Conservation (phyloP, 2,797 vertebrate genomes). For the Halcyon chelicuti region DNA sequence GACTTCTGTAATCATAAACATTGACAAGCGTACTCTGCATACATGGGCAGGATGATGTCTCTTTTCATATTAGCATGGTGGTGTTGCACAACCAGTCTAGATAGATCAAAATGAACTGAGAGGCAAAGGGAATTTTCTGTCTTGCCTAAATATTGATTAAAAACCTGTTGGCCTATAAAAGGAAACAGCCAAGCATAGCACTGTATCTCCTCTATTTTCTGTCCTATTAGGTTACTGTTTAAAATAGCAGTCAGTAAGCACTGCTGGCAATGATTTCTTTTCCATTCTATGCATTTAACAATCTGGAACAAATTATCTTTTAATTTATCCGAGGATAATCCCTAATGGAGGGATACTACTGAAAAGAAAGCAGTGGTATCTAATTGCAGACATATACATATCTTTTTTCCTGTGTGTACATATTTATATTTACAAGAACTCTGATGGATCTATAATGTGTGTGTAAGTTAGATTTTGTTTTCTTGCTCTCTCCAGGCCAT, state of each 20-base stretch:
- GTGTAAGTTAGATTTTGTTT: neutral
- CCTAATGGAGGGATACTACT: neutral
- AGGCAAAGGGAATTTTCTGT: neutral
- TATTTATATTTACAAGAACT: neutral
- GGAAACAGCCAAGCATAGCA: neutral
- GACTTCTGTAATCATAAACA: conserved; percentile 57
- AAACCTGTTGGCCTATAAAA: neutral
- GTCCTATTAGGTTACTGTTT: neutral
- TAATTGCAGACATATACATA: neutral
- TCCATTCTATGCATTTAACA: neutral
- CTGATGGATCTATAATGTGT: rapidly evolving
- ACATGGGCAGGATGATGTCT: neutral
- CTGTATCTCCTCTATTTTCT: neutral
- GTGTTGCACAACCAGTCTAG: neutral
- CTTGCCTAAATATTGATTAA: neutral
- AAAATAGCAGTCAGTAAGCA: neutral
- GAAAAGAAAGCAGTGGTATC: neutral
- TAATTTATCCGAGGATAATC: neutral
- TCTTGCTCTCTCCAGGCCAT: neutral
- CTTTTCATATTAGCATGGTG: neutral
- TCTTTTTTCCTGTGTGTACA: rapidly evolving
- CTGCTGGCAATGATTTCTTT: neutral
- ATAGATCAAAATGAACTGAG: conserved; percentile 6
- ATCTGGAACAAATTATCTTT: neutral
- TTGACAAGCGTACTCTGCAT: conserved; percentile 20